phyloP scores from a whole-genome alignment of 2,113 vertebrate species.

The Ascaphus truei region DNA sequence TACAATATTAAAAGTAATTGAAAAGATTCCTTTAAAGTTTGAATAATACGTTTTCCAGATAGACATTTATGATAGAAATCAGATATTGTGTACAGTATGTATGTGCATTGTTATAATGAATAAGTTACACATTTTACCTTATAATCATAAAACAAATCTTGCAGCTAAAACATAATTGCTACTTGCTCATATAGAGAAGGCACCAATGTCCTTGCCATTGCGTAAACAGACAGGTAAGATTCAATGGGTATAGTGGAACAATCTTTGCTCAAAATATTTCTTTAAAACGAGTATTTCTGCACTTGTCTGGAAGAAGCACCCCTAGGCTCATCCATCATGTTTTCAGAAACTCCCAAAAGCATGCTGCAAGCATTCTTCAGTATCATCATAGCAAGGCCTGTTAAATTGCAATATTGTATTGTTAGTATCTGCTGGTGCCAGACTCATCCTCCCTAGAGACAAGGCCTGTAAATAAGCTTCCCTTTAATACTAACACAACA shows the following conservation, averaged over 20 bases:
- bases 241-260: neutral
- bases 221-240: neutral
- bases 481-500: neutral
- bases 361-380: neutral
- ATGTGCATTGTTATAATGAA: no score
- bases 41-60: no score
- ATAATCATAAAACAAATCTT: no score
- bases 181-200: no score
- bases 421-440: conserved; percentile 29
- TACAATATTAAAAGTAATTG: no score
- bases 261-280: conserved; percentile 17
- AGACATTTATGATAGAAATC: no score
- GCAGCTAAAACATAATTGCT: no score
- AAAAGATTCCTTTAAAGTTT: no score
- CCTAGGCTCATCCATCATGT: conserved; percentile 51
- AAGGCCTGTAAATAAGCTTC: conserved; percentile 32
- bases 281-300: conserved; percentile 36
- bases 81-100: no score
- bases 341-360: conserved; percentile 39
- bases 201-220: neutral
- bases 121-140: no score
- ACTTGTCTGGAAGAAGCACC: conserved; percentile 44
- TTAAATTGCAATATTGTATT: conserved; percentile 18
- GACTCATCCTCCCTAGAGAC: conserved; percentile 22
- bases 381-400: neutral